These are phyloP conservation scores for Cepaea hortensis DNA, from an alignment of 2,888 invertebrate genomes.

Conservation along the genomic window DNA sequence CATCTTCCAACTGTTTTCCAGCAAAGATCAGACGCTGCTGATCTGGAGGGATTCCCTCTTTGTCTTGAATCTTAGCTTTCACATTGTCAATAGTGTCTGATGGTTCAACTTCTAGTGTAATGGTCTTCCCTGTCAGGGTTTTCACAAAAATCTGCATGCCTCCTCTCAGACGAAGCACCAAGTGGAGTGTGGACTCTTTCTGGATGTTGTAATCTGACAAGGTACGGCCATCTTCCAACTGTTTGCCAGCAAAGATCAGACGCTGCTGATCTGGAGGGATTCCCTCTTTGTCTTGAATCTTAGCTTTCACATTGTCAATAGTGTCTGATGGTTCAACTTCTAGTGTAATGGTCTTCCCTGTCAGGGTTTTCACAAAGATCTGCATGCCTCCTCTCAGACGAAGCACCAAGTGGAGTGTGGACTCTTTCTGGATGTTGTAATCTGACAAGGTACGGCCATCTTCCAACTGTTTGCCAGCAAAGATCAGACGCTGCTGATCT, in stretches of 20 bases:
- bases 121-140: conserved; percentile 74
- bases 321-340: conserved; percentile 88
- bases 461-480: conserved; percentile 40
- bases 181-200: no score
- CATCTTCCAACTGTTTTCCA: conserved; percentile 96
- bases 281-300: conserved; percentile 79
- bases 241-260: conserved; percentile 94
- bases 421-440: conserved; percentile 84
- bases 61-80: conserved; percentile 81
- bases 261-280: conserved; percentile 86
- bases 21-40: conserved; percentile 94
- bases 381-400: no score
- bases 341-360: conserved; percentile 73
- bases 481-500: conserved; percentile 37
- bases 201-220: conserved; percentile 92
- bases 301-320: conserved; percentile 91
- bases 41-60: conserved; percentile 81
- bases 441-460: conserved; percentile 40
- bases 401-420: conserved; percentile 84
- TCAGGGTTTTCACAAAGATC: conserved; percentile 70
- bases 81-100: conserved; percentile 96
- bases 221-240: conserved; percentile 94
- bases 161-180: no score
- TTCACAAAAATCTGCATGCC: conserved; percentile 58
- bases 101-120: conserved; percentile 81